Conservation (phyloP, 2,797 vertebrate species). For the Chanos chanos region DNA sequence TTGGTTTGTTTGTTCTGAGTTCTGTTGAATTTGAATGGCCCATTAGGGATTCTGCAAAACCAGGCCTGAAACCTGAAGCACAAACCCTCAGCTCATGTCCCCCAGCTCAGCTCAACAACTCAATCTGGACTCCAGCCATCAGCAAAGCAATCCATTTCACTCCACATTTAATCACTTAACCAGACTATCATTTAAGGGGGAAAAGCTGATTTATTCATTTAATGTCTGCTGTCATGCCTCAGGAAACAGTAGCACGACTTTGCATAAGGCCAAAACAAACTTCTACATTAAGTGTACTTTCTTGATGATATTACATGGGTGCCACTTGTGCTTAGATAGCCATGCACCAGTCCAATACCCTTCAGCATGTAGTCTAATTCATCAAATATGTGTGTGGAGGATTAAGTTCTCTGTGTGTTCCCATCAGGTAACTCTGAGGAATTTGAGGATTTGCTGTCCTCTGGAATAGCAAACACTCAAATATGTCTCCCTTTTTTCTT, state of each 20-base stretch:
- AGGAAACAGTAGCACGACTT: slow-evolving; percentile 17
- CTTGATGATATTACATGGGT: neutral
- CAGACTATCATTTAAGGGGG: slow-evolving; percentile 49
- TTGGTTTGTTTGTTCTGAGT: slow-evolving; percentile 7
- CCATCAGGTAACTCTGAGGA: slow-evolving; percentile 13
- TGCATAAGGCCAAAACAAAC: slow-evolving; percentile 61
- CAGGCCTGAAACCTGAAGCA: slow-evolving; percentile 15
- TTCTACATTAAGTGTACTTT: slow-evolving; percentile 36
- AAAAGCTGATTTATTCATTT: slow-evolving; percentile 46
- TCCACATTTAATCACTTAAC: slow-evolving; percentile 38
- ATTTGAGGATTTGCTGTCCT: slow-evolving; percentile 8
- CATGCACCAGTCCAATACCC: neutral
- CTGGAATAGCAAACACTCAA: slow-evolving; percentile 14
- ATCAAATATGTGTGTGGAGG: slow-evolving; percentile 9
- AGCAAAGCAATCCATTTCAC: neutral
- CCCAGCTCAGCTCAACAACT: neutral
- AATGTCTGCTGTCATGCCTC: slow-evolving; percentile 45
- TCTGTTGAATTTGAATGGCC: slow-evolving; percentile 4
- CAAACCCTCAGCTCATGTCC: neutral
- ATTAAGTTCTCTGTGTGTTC: neutral
- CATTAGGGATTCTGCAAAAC: slow-evolving; percentile 1
- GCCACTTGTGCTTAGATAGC: neutral
- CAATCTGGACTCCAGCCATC: neutral
- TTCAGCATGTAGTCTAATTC: slow-evolving; percentile 9
- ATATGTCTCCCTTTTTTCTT: slow-evolving; percentile 13